These are phyloP conservation scores for Drosophila stalkeri DNA, from an alignment of 2,888 invertebrate genomes.

Conservation along the genomic window DNA sequence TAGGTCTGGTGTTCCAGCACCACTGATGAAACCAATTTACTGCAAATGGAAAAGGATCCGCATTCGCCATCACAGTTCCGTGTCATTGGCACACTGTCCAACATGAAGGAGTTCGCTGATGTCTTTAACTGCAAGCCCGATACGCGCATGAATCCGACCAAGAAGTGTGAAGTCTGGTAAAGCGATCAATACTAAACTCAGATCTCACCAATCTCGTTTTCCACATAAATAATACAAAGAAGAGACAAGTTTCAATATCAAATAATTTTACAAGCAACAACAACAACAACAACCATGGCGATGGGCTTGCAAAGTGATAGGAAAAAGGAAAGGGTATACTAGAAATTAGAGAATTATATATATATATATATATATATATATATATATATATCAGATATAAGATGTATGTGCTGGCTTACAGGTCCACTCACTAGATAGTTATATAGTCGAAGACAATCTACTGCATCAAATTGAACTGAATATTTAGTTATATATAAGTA, in stretches of 20 bases:
- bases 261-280: slow-evolving; percentile 13
- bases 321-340: not conserved
- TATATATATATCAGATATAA: not conserved
- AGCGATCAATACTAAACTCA: slow-evolving; percentile 13
- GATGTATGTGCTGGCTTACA: not conserved
- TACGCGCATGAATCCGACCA: slow-evolving; percentile 93
- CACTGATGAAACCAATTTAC: slow-evolving; percentile 92
- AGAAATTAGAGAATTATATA: not conserved
- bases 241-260: slow-evolving; percentile 2
- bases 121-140: slow-evolving; percentile 91
- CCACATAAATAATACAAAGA: slow-evolving; percentile 13
- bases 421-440: not conserved
- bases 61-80: slow-evolving; percentile 95
- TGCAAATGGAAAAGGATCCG: slow-evolving; percentile 96
- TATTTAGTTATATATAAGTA: not conserved
- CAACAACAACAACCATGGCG: slow-evolving; percentile 1
- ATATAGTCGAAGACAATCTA: not conserved
- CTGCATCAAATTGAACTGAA: not conserved
- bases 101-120: slow-evolving; percentile 92
- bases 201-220: slow-evolving; percentile 55
- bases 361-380: not conserved
- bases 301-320: slow-evolving; percentile 23
- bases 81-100: slow-evolving; percentile 94
- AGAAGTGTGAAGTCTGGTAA: slow-evolving; percentile 96
- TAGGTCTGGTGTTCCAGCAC: slow-evolving; percentile 95